Base-by-base conservation (phyloP, 1,140 invertebrate species). In the Sitobion miscanthi region DNA sequence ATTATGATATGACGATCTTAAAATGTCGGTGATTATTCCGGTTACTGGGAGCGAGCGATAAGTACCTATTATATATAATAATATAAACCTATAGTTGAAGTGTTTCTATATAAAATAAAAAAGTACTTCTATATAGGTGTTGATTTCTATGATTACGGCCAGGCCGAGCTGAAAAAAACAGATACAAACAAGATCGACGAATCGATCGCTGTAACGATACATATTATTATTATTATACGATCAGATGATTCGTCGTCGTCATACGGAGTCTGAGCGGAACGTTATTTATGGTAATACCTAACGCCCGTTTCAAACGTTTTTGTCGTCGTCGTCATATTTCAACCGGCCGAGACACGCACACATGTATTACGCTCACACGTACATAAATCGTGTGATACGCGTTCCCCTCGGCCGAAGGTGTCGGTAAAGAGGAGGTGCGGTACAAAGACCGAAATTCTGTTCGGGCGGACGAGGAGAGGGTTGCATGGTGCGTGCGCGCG, bases 221-320 rank as follows among this genome's bases (percentile, higher is more conserved):
- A 77, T 77, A 77, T n/a, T 62, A 62, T 62, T 62, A 62, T 69
- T n/a, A 77, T 77, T 77, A 77, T 77, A 77, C 62, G 62, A 77
- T 35, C 62, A 77, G 62, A 77, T n/a, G 62, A 77, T 77, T 77
- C 62, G 62, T 77, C 52, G 45, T 47, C 45, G 62, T 77, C 52
- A 9, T 47, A 2, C 30, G 62, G 62, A n/a, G 62, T 17, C 62
- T 77, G 62, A 77, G 62, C 62, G 14, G 62, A 77, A 77, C 62
- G 14, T 77, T 77, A 77, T 77, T 77, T 77, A 77, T 77, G 62
- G 62, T 77, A n/a, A 77, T 77, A 77, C 62, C n/a, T 83, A 83
- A 83, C 38, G 38, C 82, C 82, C 35, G 82, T 83, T 23, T 42
- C 38, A 9, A 83, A 83, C 35, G 35, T 83, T 83, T 83, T 83